phyloP scores from a whole-genome alignment of 1,140 invertebrate genomes.

The Atta texana region DNA sequence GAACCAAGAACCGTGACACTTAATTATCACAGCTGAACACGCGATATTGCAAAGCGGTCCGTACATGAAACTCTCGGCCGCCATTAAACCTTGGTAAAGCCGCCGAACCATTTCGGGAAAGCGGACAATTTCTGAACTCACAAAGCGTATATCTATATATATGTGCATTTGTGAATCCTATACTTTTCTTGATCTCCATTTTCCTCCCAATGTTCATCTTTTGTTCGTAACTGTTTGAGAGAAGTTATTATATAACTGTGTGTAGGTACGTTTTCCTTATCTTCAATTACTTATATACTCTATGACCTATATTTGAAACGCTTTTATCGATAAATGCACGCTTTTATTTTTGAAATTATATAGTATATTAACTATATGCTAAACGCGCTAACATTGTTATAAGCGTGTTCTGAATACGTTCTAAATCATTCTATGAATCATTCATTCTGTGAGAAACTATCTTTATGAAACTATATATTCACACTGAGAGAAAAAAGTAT shows the following conservation, averaged over 20 bases:
- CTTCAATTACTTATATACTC: not conserved
- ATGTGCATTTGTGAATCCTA: not conserved
- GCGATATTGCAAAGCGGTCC: conserved; percentile 62
- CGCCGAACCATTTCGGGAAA: conserved; percentile 20
- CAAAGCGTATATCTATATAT: not conserved
- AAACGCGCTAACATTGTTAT: no score
- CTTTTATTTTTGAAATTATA: no score
- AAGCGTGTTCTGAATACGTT: no score
- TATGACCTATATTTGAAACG: no score
- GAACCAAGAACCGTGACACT: conserved; percentile 72
- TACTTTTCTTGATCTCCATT: not conserved
- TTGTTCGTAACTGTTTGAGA: not conserved
- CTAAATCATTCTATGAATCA: no score
- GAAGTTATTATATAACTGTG: not conserved
- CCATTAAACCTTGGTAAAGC: conserved; percentile 53
- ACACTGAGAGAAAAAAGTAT: no score
- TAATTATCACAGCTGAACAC: conserved; percentile 70
- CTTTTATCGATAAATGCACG: no score
- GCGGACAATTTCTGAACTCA: conserved; percentile 35
- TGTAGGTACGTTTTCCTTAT: not conserved
- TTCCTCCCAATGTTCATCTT: not conserved
- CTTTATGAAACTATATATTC: not conserved
- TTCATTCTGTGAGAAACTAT: not conserved
- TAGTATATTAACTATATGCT: no score
- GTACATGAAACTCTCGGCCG: conserved; percentile 42